Conservation (phyloP, 2,888 invertebrate genomes). For the Heterodera filipjevi region DNA sequence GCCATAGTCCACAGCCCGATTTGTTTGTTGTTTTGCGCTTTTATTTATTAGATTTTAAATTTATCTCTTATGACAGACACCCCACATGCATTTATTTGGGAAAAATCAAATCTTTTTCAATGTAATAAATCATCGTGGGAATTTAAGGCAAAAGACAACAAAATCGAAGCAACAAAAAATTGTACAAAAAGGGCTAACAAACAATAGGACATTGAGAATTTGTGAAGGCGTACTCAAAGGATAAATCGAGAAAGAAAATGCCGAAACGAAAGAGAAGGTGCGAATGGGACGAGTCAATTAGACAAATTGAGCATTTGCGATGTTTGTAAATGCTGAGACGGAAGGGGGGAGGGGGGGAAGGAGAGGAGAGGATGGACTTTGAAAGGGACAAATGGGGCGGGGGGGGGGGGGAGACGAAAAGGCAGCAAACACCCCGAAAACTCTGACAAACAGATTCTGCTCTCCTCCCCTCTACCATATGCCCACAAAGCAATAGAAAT, state of each 20-base stretch:
- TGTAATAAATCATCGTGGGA: not conserved
- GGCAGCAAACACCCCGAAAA: too few relatives aligned
- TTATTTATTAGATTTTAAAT: too few relatives aligned
- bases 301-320: not conserved
- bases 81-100: too few relatives aligned
- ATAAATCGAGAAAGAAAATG: not conserved
- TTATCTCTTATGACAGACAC: too few relatives aligned
- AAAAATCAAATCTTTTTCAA: too few relatives aligned
- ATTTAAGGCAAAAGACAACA: not conserved
- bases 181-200: not conserved
- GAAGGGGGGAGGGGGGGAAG: too few relatives aligned
- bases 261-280: not conserved
- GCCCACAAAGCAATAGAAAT: constrained; percentile 1
- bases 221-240: not conserved
- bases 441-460: too few relatives aligned
- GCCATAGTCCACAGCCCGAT: too few relatives aligned
- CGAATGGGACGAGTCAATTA: not conserved
- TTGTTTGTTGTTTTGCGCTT: too few relatives aligned
- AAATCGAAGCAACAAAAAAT: not conserved
- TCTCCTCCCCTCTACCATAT: not conserved
- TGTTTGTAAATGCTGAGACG: not conserved
- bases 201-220: not conserved
- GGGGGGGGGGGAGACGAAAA: too few relatives aligned
- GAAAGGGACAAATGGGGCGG: not conserved
- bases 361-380: not conserved